Evolutionary conservation across 2,888 invertebrate genomes (phyloP), one percentile per base, ranked within the genome.

Genomic region (Rhamnusium bicolor): DNA sequence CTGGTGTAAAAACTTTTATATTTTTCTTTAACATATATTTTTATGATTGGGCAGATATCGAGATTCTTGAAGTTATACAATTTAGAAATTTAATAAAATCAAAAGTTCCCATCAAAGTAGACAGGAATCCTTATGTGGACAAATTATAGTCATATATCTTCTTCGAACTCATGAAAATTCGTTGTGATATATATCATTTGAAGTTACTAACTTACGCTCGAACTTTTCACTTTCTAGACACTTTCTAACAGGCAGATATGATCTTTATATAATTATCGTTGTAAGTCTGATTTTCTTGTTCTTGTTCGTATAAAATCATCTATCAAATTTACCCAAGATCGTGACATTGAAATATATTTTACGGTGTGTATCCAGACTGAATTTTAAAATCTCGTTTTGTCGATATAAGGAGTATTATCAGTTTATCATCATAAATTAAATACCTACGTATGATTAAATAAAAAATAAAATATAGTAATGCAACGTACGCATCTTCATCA

Each of bases 81-180:
- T 16, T 46, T 46, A 16, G 24, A 29, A 65, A 65, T 66, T 54
- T 56, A 67, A 67, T 67, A 56, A 54, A 40, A 56, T 56, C 16
- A 32, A 56, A 67, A 67, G 66, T 67, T 67, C 46, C 66, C 51
- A 21, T 54, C 54, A 56, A 1, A 46, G 0, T 7, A 61, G 61
- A 46, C 46, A 40, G 58, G 6, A 51, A 18, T 51, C 18, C 6
- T 65, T 70, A 66, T 60, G 49, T 66, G 71, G 49, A 66, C 66
- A 71, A 71, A 71, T 71, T 53, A 66, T 51, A 24, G 47, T 53
- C 71, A 71, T 71, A 67, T 71, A 67, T 71, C 71, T 71, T 71
- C 60, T 40, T 71, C 66, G 47, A 71, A 51, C 47, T 60, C 29
- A 60, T 27, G 60, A 66, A 60, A 67, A 71, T 67, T 60, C 40